A percentile compares a stretch with the other conserved stretches of the same genome.
Evolutionary conservation across 2,888 invertebrate species (phyloP).

Genomic region (Pandemis corylana): DNA sequence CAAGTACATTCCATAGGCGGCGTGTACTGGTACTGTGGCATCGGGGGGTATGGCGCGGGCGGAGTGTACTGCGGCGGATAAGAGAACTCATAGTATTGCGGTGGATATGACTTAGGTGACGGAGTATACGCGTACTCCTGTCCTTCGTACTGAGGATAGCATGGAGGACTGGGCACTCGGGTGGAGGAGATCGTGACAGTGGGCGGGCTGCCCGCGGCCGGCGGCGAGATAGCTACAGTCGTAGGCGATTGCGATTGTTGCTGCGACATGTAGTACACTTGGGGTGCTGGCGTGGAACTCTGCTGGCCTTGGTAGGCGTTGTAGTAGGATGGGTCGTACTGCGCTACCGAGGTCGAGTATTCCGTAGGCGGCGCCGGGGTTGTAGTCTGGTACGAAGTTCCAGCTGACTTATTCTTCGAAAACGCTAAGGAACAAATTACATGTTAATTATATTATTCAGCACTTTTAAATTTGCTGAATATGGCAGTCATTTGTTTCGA

Average conservation of each 20-base stretch:
- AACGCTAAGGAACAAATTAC: conserved; percentile 25
- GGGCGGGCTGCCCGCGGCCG: conserved; percentile 49
- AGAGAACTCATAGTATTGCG: conserved; percentile 50
- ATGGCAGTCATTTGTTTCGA: conserved; percentile 36
- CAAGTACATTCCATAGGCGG: conserved; percentile 38
- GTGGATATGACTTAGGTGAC: conserved; percentile 47
- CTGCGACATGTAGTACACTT: conserved; percentile 58
- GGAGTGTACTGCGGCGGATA: conserved; percentile 38
- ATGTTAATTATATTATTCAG: conserved; percentile 5
- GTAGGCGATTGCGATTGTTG: conserved; percentile 51
- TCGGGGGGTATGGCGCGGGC: conserved; percentile 41
- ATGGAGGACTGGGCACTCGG: conserved; percentile 43
- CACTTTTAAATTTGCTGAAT: conserved; percentile 19
- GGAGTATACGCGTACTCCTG: conserved; percentile 49
- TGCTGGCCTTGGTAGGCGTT: conserved; percentile 43
- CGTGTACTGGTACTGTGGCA: conserved; percentile 26
- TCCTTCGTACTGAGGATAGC: conserved; percentile 19
- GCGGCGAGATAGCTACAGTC: conserved; percentile 49
- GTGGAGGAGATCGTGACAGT: conserved; percentile 49
- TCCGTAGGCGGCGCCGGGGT: conserved; percentile 49
- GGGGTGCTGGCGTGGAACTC: conserved; percentile 44
- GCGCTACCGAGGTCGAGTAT: conserved; percentile 44
- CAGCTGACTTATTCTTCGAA: conserved; percentile 44
- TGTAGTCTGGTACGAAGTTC: conserved; percentile 41
- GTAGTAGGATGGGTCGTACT: conserved; percentile 44